Base-by-base conservation (phyloP, 1,140 invertebrate species). In the Dreissena rostriformis region DNA sequence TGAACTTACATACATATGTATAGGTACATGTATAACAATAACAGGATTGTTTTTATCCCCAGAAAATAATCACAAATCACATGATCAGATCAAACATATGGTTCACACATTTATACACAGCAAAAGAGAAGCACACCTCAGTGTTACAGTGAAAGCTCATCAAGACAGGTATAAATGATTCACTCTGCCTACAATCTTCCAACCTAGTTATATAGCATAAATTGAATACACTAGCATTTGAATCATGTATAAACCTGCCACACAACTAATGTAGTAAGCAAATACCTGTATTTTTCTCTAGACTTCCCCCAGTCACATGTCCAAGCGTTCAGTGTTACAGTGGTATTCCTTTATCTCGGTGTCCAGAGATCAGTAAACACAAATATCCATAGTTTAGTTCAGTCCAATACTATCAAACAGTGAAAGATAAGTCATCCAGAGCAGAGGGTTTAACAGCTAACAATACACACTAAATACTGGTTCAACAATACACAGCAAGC, bases 361-460 rank as follows among this genome's bases (percentile, higher is more conserved):
- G 19, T 29, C 39, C 14, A 39, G 39, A 15, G 29, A 52, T 61
- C 49, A 57, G 53, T 55, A 51, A 29, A 51, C 26, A 15, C 29
- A 53, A 26, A 49, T 29, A 52, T 28, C 12, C 51, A 51, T 68
- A 67, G 29, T 63, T 29, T 15, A 67, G 57, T 67, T 22, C 29
- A 77, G 49, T 49, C 29, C 10, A n/a, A 39, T 51, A 71, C 49
- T 39, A 71, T 39, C 72, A 19, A 68, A 79, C 65, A 79, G 57
- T 79, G n/a, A 57, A n/a, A 12, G 67, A 53, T 79, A 71, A 79
- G 77, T 79, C 66, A 79, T 68, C 63, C 77, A 79, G 53, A 71
- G 77, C 51, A 79, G 70, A 79, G 77, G 70, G 68, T 70, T 79
- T 68, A 66, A 79, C 63, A 39, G 39, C 77, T 70, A 70, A 79